Base-by-base conservation (phyloP, 1,140 invertebrate genomes). In the Heliconius himera region DNA sequence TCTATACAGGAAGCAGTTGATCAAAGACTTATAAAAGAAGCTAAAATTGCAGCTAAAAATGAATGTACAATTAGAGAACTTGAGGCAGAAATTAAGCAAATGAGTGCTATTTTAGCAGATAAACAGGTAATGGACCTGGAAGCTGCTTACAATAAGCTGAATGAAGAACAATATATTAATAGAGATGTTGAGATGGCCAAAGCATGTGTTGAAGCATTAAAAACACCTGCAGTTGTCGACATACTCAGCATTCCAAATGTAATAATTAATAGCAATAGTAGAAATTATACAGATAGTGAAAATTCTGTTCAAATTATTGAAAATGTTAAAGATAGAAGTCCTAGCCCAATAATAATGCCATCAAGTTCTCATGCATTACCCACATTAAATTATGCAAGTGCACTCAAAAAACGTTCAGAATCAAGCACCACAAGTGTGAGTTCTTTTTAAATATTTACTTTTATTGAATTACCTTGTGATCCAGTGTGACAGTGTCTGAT, bases 1-100 rank as follows among this genome's bases (percentile, higher is more conserved):
- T 84, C 85, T 38, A 95, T 94, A 81, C 94, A 90, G 73, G 88
- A 94, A 78, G 92, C 93, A 29, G 91, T 95, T 22, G 88, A 94
- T 82, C 80, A 87, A 26, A 90, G 90, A 80, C 85, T 95, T 60
- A 79, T 87, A 8, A 88, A 87, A 74, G 94, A 94, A 86, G 94
- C 92, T 4, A 88, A 86, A 79, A 86, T 93, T 76, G 93, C 94
- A 22, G 90, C 91, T 38, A 88, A 89, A 84, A 93, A 92, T 88
- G 94, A 95, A 80, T 83, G 81, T 49, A 89, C 84, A 51, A 91
- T 95, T 16, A 87, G 92, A 77, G 92, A 93, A 73, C 78, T 95
- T 22, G 91, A 93, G 76, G 86, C 89, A 29, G 94, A 95, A 87
- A 94, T 95, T 6, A 92, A 90, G 71, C 88, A 93, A 81, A 95